Evolutionary conservation across 2,888 invertebrate species (phyloP).

Genomic region (Habrosyne pyritoides): DNA sequence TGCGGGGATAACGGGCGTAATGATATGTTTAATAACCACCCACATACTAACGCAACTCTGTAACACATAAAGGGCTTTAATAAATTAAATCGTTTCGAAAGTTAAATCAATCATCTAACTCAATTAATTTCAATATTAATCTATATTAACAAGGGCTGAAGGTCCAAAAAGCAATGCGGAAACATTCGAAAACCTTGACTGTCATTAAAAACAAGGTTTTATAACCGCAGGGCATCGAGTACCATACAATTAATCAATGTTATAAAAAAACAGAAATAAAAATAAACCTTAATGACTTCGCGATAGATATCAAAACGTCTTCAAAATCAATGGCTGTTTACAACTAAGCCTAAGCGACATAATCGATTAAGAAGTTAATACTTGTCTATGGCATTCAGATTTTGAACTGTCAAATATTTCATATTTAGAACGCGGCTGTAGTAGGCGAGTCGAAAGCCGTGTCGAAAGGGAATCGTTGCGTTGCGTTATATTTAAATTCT

Average conservation of each 20-base stretch:
- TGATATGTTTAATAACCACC: too few relatives aligned
- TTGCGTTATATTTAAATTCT: background rate
- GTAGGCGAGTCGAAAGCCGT: background rate
- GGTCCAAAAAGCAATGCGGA: background rate
- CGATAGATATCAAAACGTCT: background rate
- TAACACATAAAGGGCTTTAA: too few relatives aligned
- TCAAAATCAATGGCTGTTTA: background rate
- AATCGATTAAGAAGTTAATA: slow-evolving; percentile 7
- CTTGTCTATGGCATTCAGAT: slow-evolving; percentile 6
- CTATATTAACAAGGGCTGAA: background rate
- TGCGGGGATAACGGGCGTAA: too few relatives aligned
- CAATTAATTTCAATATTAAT: background rate
- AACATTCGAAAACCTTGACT: background rate
- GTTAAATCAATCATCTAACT: background rate
- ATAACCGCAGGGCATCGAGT: background rate
- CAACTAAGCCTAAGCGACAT: background rate
- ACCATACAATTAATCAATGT: background rate
- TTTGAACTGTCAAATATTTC: slow-evolving; percentile 9
- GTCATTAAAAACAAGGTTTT: background rate
- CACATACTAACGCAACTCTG: too few relatives aligned
- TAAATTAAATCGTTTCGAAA: too few relatives aligned
- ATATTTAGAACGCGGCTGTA: slow-evolving; percentile 5
- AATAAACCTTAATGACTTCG: background rate
- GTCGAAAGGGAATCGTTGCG: background rate
- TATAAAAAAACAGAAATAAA: background rate